Evolutionary conservation across 2,888 invertebrate species (phyloP).

Genomic region (Azorinus chamasolen): DNA sequence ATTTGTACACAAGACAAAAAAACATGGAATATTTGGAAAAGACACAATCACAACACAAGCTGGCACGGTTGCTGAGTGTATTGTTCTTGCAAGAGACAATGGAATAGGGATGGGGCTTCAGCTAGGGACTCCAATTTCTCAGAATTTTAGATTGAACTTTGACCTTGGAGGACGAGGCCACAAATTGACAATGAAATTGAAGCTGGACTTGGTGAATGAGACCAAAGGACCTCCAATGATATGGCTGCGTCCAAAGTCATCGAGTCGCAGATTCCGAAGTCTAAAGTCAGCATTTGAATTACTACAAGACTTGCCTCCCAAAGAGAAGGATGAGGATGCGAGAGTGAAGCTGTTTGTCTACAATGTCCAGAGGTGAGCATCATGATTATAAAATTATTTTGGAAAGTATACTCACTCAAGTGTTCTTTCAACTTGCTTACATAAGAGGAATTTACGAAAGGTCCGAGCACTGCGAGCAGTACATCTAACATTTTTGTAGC

Average conservation of each 20-base stretch:
- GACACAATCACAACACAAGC: constrained; percentile 69
- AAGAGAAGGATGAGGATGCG: constrained; percentile 64
- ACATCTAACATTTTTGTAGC: too few species aligned
- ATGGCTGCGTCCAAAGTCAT: constrained; percentile 68
- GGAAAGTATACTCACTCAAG: too few species aligned
- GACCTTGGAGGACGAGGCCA: constrained; percentile 70
- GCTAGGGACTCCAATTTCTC: constrained; percentile 58
- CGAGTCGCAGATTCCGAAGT: constrained; percentile 67
- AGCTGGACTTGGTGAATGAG: constrained; percentile 63
- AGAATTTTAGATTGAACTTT: constrained; percentile 70
- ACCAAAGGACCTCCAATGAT: constrained; percentile 68
- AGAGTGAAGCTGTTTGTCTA: constrained; percentile 65
- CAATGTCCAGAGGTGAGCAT: constrained; percentile 68
- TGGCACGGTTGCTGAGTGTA: constrained; percentile 71
- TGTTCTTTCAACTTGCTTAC: too few species aligned
- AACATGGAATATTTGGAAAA: constrained; percentile 69
- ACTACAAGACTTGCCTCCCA: constrained; percentile 65
- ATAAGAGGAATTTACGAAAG: too few species aligned
- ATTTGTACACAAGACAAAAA: constrained; percentile 71
- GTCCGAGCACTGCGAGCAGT: too few species aligned
- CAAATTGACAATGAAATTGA: constrained; percentile 68
- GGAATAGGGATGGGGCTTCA: constrained; percentile 72
- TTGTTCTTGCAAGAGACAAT: constrained; percentile 71
- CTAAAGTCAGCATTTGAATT: constrained; percentile 58
- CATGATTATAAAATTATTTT: too few species aligned